Evolutionary conservation across 2,888 invertebrate species (phyloP).

Genomic region (Aphidoletes aphidimyza): DNA sequence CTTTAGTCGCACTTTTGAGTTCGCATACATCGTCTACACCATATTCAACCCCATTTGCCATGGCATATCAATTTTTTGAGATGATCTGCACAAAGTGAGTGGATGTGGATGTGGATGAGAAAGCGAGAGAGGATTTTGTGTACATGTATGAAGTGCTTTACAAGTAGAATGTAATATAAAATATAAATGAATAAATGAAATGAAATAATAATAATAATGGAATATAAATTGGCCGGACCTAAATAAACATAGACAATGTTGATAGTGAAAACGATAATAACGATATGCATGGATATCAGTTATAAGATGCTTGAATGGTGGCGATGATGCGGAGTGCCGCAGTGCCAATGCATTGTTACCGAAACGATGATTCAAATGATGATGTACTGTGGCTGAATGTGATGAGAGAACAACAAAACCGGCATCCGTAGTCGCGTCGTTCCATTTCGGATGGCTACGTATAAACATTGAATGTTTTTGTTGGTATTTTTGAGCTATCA

Average conservation of each 20-base stretch:
- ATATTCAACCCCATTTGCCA: not conserved
- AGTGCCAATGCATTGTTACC: not conserved
- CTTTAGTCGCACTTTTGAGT: too few species aligned
- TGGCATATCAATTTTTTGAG: too few species aligned
- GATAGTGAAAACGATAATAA: conserved; percentile 44
- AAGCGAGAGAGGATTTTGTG: not conserved
- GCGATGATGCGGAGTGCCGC: not conserved
- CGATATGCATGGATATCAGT: conserved; percentile 14
- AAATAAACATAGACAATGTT: conserved; percentile 51
- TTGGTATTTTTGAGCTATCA: not conserved
- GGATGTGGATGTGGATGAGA: too few species aligned
- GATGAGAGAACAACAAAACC: not conserved
- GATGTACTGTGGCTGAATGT: not conserved
- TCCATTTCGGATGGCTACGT: not conserved
- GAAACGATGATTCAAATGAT: conserved; percentile 5
- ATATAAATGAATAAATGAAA: conserved; percentile 51
- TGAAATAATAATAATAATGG: conserved; percentile 51
- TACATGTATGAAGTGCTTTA: not conserved
- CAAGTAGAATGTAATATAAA: conserved; percentile 26
- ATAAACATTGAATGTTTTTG: not conserved
- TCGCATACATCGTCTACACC: not conserved
- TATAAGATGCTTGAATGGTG: too few species aligned
- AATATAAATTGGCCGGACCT: conserved; percentile 47
- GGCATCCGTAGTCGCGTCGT: not conserved
- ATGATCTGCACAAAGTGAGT: too few species aligned